Base-by-base conservation (phyloP, 2,797 vertebrate species). In the Gymnocypris eckloni region DNA sequence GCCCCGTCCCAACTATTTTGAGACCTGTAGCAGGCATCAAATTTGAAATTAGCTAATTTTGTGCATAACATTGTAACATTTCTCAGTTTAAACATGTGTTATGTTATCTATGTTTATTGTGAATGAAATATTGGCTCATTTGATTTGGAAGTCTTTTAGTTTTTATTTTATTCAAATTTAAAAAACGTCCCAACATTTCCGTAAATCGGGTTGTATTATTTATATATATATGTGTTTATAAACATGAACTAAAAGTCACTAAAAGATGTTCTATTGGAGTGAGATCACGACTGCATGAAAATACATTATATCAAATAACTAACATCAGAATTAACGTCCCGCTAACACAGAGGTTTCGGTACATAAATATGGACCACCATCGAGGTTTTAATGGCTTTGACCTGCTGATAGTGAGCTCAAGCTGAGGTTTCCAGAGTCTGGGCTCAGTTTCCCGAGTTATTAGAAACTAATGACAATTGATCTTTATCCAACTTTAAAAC, bases 401-500 rank as follows among this genome's bases (percentile, higher is more conserved):
- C 73, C 81, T 89, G 28, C 71, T 54, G 91, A 88, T 86, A 86
- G 87, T 75, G 89, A 90, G 83, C 84, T 75, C 82, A 85, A 64
- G 64, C 6, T 92, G 83, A 87, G 84, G 88, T 92, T 92, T 91
- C 79, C 64, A 88, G 71, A 83, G 82, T 92, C 90, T 90, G 71
- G 86, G 90, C 90, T 93, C 71, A 72, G 79, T 90, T 90, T 91
- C 79, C 78, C 33, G 84, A 82, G 3, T 59, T 39, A 75, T 84
- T 82, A 81, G 72, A 83, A 86, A 79, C 84, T 82, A 88, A 92
- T 90, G 88, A 90, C 89, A 89, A 90, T 89, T 86, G 79, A 91
- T 91, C 83, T 84, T 91, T 88, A 89, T 90, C 6, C 92, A 84
- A 91, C 90, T 91, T 91, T 92, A 85, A 77, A 52, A 81, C 79